Conservation (phyloP, 2,113 vertebrate species). For the Diadophis punctatus region DNA sequence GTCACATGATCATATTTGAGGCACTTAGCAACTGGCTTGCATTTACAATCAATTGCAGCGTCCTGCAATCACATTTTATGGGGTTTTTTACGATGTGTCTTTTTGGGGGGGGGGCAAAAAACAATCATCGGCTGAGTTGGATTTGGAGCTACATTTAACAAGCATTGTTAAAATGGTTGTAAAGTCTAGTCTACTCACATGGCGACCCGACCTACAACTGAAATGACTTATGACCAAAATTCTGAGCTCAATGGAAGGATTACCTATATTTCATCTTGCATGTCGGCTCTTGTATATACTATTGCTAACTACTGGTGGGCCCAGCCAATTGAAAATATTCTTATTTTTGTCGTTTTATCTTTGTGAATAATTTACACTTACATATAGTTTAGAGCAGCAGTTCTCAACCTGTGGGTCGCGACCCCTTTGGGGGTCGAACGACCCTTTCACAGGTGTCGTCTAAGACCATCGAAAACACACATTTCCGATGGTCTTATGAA, state of each 20-base stretch:
- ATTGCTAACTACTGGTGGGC: too few species aligned
- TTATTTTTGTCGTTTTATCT: neutral
- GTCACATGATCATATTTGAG: neutral
- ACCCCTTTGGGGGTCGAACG: too few species aligned
- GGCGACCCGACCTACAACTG: neutral
- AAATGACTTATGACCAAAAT: neutral
- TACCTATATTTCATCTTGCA: neutral
- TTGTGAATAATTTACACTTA: neutral
- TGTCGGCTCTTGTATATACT: neutral
- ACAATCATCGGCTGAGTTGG: neutral
- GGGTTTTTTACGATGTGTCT: too few species aligned
- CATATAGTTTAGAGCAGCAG: too few species aligned
- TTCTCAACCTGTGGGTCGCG: too few species aligned
- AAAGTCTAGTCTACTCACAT: neutral
- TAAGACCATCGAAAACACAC: too few species aligned
- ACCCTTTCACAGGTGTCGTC: too few species aligned
- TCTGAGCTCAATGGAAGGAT: neutral
- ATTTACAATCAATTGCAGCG: neutral
- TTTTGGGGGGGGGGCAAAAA: neutral
- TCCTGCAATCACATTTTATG: neutral
- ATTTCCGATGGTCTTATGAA: too few species aligned
- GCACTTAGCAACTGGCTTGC: neutral
- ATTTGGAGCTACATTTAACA: neutral
- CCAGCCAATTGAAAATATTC: neutral
- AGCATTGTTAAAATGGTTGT: neutral